A percentile compares a stretch with the other conserved stretches of the same genome.
Conservation (phyloP, 2,797 vertebrate genomes). For the Hemibagrus guttatus region DNA sequence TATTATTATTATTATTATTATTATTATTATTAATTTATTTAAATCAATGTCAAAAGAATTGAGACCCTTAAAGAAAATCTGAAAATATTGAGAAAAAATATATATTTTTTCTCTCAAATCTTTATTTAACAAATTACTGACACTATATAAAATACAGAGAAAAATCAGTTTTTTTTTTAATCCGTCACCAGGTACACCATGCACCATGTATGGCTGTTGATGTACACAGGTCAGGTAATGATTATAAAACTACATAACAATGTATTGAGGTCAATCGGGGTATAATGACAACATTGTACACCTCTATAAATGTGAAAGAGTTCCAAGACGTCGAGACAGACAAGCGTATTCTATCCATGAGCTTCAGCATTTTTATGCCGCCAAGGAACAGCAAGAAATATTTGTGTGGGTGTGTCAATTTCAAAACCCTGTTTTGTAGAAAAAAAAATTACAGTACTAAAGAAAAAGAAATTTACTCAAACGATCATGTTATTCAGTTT, state of each 20-base stretch:
- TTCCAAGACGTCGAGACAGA: background rate
- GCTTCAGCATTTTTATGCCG: background rate
- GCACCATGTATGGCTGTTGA: background rate
- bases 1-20: too few relatives aligned
- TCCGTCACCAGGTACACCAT: too few relatives aligned
- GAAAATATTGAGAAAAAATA: background rate
- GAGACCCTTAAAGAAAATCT: background rate
- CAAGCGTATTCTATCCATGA: background rate
- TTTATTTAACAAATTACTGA: background rate
- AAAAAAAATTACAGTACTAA: background rate
- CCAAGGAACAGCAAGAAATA: background rate
- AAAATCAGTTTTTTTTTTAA: background rate
- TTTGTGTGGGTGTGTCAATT: background rate
- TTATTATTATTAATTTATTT: too few relatives aligned
- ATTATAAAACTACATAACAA: background rate
- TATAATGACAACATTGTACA: background rate
- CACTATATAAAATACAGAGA: background rate
- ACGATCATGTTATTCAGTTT: background rate
- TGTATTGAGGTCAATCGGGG: background rate
- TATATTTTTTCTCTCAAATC: background rate
- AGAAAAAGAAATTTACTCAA: background rate
- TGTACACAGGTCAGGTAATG: background rate
- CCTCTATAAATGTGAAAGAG: background rate
- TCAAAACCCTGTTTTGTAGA: background rate
- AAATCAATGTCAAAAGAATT: too few relatives aligned